These are phyloP conservation scores for Achroia grisella DNA, from an alignment of 1,140 invertebrate genomes.

Conservation along the genomic window DNA sequence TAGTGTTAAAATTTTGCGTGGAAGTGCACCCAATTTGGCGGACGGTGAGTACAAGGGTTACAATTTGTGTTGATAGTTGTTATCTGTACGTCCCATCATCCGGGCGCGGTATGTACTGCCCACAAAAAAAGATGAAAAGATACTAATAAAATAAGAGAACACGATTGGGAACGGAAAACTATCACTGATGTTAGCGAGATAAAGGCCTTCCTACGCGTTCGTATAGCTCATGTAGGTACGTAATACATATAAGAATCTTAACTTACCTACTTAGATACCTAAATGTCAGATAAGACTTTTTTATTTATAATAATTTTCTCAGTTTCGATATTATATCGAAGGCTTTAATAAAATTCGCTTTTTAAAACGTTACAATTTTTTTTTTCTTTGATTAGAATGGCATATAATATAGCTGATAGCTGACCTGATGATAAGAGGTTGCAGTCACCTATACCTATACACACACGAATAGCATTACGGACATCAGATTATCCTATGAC, in stretches of 20 bases:
- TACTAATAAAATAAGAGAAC: conserved; percentile 2
- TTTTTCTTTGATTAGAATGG: no score
- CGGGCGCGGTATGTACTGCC: conserved; percentile 6
- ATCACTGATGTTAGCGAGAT: neutral
- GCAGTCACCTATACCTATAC: no score
- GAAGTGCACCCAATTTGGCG: conserved; percentile 62
- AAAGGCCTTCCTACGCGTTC: neutral
- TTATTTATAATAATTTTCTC: no score
- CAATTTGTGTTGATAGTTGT: conserved; percentile 56
- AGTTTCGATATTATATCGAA: no score
- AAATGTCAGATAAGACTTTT: neutral
- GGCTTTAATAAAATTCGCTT: no score
- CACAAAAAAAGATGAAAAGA: conserved; percentile 4
- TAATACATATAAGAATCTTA: neutral
- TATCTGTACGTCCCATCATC: conserved; percentile 54
- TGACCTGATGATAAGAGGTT: no score
- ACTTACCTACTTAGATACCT: neutral
- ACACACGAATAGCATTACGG: no score
- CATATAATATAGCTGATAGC: no score
- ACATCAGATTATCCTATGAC: no score
- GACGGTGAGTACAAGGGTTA: conserved; percentile 41
- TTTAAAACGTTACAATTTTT: no score
- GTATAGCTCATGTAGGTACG: neutral
- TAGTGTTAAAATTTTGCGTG: conserved; percentile 49
- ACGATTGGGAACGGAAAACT: conserved; percentile 7